Percentiles rank a stretch among this genome's conserved stretches.
phyloP scores from a whole-genome alignment of 2,888 invertebrate species.

The Ectemnius continuus region DNA sequence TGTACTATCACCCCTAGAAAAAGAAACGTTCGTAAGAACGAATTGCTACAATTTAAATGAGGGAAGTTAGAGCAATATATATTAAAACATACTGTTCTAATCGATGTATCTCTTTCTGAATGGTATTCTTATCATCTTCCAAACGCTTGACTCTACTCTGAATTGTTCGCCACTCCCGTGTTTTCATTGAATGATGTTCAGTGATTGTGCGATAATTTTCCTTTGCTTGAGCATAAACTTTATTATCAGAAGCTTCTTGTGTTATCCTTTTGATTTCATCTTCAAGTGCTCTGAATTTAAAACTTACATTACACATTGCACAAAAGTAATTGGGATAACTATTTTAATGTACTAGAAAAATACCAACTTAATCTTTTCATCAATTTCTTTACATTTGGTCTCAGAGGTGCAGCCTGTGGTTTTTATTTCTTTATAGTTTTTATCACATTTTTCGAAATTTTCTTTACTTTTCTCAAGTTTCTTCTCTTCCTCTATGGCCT shows the following conservation, averaged over 20 bases:
- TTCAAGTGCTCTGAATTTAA: conserved; percentile 49
- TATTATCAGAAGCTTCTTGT: conserved; percentile 48
- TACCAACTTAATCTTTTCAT: conserved; percentile 78
- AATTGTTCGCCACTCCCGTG: conserved; percentile 49
- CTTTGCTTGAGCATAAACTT: conserved; percentile 50
- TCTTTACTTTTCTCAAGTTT: conserved; percentile 32
- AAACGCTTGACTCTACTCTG: conserved; percentile 68
- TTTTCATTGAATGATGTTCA: conserved; percentile 53
- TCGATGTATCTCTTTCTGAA: conserved; percentile 68
- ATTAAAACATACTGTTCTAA: conserved; percentile 69
- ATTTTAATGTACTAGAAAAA: conserved; percentile 11
- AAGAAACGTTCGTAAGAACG: conserved; percentile 35
- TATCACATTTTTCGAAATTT: conserved; percentile 63
- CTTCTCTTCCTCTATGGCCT: conserved; percentile 51
- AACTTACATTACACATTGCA: no score
- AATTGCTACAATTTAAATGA: conserved; percentile 1
- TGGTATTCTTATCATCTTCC: conserved; percentile 69
- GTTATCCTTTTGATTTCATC: conserved; percentile 55
- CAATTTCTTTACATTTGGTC: conserved; percentile 62
- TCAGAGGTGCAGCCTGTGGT: conserved; percentile 55
- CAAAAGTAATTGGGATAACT: conserved; percentile 35
- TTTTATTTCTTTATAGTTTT: conserved; percentile 57
- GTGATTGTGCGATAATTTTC: conserved; percentile 45
- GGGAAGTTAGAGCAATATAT: conserved; percentile 4
- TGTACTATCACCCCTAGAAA: conserved; percentile 60